Percentiles rank a stretch among this genome's conserved stretches.
These are phyloP conservation scores for Asarcornis scutulata DNA, from an alignment of 2,113 vertebrate species.

Conservation along the genomic window DNA sequence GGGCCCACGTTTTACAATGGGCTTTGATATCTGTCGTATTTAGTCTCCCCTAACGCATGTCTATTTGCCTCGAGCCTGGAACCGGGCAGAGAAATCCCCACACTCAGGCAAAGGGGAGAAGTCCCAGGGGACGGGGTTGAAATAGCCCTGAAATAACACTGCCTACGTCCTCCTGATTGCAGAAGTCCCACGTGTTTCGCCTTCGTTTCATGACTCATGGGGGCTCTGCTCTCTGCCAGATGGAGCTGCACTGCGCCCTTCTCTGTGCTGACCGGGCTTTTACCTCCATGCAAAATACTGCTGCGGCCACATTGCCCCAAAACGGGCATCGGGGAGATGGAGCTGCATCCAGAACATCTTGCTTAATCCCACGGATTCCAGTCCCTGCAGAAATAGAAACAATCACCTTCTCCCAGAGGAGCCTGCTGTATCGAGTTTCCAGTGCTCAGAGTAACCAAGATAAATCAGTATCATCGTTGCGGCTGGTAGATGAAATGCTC, in stretches of 20 bases:
- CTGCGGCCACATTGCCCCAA: neutral
- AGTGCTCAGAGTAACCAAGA: neutral
- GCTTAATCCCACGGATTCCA: conserved; percentile 28
- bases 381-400: conserved; percentile 52
- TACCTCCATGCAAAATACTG: neutral
- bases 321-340: neutral
- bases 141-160: neutral
- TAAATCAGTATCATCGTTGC: neutral
- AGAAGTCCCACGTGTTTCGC: neutral
- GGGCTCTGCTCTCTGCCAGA: neutral
- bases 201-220: neutral
- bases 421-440: conserved; percentile 39
- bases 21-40: neutral
- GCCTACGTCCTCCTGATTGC: neutral
- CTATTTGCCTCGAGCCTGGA: neutral
- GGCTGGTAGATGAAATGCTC: neutral
- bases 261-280: neutral
- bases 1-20: neutral
- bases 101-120: neutral
- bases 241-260: neutral
- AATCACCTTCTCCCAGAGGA: neutral
- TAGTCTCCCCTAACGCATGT: neutral
- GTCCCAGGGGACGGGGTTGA: neutral
- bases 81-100: neutral
- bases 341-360: neutral